Base-by-base conservation (phyloP, 2,888 invertebrate species). In the Hirtodrosophila duncani region DNA sequence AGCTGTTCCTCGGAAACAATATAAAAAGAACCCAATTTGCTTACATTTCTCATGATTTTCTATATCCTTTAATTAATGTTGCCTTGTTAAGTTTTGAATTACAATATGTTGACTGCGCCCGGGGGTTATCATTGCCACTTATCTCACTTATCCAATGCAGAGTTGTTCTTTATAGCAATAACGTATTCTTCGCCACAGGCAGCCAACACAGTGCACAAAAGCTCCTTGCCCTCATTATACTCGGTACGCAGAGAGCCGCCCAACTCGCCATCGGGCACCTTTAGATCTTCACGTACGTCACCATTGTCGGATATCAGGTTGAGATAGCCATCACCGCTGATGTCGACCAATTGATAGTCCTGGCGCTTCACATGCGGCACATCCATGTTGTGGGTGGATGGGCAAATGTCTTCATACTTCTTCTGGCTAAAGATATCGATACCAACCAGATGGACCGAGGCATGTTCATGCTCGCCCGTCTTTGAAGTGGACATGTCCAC, bases 401-500 rank as follows among this genome's bases (percentile, higher is more conserved):
- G 99, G 87, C 99, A 99, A 83, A 99, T 98, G 92, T 99, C 99
- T 91, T 99, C 99, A 88, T 97, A 91, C 89, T 91, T 91, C 83
- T 91, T 91, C 70, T 91, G 91, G 64, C 89, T 89, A 88, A 97
- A 98, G 87, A 97, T 95, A 88, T 98, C 97, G 79, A 97, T 91
- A 81, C 96, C 97, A 81, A 98, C 95, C 88, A 97, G 89, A 88
- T 97, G 97, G 69, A 99, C 97, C 90, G 99, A 99, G 86, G 99
- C 99, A 88, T 99, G 99, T 71, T 99, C 99, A 88, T 99, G 99
- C 89, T 99, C 99, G 82, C 99, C 99, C 83, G 99, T 99, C 91
- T 99, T 99, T 39, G 99, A 99, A 82, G 99, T 99, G 71, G 98
- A 98, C 99, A 99, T 99, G 89, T 99, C 99, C 56, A 99, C 98